Percentiles rank a stretch among this genome's conserved stretches.
phyloP scores from a whole-genome alignment of 2,797 vertebrate species.

The Paedocypris micromegethes region DNA sequence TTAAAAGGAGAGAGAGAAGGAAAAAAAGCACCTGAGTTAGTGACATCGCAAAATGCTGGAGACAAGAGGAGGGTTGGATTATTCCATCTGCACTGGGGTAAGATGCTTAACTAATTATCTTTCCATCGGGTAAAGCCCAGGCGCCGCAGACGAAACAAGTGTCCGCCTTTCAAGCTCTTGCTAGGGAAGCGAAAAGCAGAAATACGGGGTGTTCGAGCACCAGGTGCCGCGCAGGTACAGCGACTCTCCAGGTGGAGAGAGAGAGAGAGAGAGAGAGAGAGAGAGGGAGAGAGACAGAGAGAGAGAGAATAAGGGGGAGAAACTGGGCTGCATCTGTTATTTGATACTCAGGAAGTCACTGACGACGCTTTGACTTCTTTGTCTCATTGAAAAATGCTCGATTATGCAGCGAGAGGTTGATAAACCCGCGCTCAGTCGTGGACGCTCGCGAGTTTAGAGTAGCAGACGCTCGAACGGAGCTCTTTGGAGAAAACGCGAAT shows the following conservation, averaged over 20 bases:
- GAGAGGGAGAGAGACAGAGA: constrained; percentile 51
- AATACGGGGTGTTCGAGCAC: constrained; percentile 42
- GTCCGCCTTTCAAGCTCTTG: constrained; percentile 29
- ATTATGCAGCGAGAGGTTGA: constrained; percentile 49
- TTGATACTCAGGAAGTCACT: constrained; percentile 81
- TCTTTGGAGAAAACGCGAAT: not conserved
- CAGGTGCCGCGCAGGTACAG: constrained; percentile 53
- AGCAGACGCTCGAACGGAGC: not conserved
- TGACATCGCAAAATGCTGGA: constrained; percentile 49
- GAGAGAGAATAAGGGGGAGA: constrained; percentile 40
- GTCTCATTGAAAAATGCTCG: constrained; percentile 71
- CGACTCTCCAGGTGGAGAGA: constrained; percentile 60
- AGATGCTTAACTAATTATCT: constrained; percentile 57
- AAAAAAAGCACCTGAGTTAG: constrained; percentile 49
- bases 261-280: constrained; percentile 49
- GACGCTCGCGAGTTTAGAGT: constrained; percentile 11
- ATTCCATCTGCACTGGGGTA: constrained; percentile 50
- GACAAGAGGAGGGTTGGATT: constrained; percentile 55
- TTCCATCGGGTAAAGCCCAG: constrained; percentile 48
- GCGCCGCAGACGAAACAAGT: constrained; percentile 39
- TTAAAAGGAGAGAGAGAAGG: constrained; percentile 43
- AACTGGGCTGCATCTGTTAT: constrained; percentile 66
- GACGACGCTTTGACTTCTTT: constrained; percentile 74
- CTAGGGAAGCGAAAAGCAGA: constrained; percentile 38
- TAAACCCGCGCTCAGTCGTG: constrained; percentile 2